Conservation (phyloP, 1,140 invertebrate genomes). For the Brachionus angularis region DNA sequence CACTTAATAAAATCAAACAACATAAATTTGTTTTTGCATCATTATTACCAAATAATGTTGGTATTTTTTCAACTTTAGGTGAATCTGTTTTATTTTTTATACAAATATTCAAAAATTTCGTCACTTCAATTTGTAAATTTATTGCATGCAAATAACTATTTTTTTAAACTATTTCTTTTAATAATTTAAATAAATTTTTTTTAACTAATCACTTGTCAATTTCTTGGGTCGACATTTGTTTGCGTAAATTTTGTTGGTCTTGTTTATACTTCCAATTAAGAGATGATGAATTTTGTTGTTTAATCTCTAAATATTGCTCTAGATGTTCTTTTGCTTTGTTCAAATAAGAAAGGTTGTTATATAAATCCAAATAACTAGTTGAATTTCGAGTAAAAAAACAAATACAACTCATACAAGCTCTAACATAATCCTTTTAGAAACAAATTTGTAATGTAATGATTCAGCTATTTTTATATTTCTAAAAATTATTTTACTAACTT, state of each 20-base stretch:
- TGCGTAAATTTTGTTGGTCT: slow-evolving; percentile 13
- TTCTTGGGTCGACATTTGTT: slow-evolving; percentile 40
- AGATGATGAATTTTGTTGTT: slow-evolving; percentile 50
- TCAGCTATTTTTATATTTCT: neutral
- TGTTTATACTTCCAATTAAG: neutral
- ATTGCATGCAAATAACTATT: slow-evolving; percentile 51
- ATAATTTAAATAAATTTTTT: neutral
- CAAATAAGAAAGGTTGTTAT: slow-evolving; percentile 49
- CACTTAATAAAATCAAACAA: slow-evolving; percentile 50
- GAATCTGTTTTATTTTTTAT: slow-evolving; percentile 46
- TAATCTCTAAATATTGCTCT: slow-evolving; percentile 51
- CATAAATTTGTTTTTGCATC: slow-evolving; percentile 49
- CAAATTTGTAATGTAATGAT: neutral
- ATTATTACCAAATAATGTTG: slow-evolving; percentile 52
- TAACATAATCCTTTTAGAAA: slow-evolving; percentile 53
- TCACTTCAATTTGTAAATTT: slow-evolving; percentile 57
- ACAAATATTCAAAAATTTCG: slow-evolving; percentile 52
- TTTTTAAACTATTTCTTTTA: slow-evolving; percentile 12
- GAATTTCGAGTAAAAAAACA: slow-evolving; percentile 52
- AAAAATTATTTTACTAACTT: slow-evolving; percentile 47
- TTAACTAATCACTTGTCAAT: slow-evolving; percentile 2
- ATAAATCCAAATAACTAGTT: slow-evolving; percentile 51
- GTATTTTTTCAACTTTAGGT: slow-evolving; percentile 44
- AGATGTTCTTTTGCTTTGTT: slow-evolving; percentile 54
- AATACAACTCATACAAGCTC: slow-evolving; percentile 56